Percentiles rank a stretch among this genome's conserved stretches.
These are phyloP conservation scores for Columba janthina DNA, from an alignment of 2,113 vertebrate genomes.

Conservation along the genomic window DNA sequence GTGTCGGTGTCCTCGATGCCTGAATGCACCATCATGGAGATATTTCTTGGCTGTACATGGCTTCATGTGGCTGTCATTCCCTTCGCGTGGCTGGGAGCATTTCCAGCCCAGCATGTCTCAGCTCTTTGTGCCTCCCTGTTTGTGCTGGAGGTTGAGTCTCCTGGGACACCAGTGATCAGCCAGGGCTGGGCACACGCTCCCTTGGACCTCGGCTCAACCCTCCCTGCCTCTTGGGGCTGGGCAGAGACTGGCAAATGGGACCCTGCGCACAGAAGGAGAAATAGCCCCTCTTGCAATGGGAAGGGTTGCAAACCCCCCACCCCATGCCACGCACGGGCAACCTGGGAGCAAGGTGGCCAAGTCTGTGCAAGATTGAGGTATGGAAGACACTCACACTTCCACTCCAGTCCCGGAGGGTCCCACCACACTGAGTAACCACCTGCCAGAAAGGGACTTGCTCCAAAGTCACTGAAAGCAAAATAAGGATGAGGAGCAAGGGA, in stretches of 20 bases:
- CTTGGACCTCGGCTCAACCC: neutral
- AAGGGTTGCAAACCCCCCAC: neutral
- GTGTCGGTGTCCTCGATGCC: rapidly evolving
- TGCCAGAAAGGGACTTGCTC: neutral
- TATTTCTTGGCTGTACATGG: neutral
- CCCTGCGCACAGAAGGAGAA: neutral
- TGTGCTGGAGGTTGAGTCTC: neutral
- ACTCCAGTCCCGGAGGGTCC: neutral
- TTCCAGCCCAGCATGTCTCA: neutral
- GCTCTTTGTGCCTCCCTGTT: neutral
- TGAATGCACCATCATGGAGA: rapidly evolving
- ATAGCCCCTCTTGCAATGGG: neutral
- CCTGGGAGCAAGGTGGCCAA: neutral
- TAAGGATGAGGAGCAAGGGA: neutral
- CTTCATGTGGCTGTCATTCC: neutral
- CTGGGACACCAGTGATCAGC: neutral
- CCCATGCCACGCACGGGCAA: rapidly evolving
- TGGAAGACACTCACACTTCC: neutral
- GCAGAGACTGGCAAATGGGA: neutral
- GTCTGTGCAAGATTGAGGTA: neutral
- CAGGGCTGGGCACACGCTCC: neutral
- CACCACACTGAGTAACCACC: neutral
- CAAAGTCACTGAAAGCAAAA: neutral
- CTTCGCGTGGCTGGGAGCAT: neutral
- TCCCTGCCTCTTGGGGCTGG: rapidly evolving